Conservation (phyloP, 2,888 invertebrate genomes). For the Caenorhabditis sp. region DNA sequence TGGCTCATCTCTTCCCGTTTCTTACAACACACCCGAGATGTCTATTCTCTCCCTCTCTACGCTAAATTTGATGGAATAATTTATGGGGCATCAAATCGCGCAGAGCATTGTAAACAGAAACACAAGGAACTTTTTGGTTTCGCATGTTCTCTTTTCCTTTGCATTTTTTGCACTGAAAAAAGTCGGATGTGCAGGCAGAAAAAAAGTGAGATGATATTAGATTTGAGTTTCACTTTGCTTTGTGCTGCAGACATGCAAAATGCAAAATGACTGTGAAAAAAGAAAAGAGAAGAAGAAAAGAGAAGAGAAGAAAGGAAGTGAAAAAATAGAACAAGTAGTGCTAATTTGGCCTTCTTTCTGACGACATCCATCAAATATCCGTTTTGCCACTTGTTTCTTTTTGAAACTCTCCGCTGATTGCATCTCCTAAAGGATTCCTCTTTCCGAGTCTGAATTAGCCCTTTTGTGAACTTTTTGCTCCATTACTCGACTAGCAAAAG, state of each 20-base stretch:
- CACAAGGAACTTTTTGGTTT: constrained; percentile 23
- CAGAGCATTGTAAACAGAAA: constrained; percentile 31
- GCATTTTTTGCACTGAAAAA: constrained; percentile 16
- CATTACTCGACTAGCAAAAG: no score
- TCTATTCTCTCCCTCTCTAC: constrained; percentile 20
- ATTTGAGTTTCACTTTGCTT: not conserved
- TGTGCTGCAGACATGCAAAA: constrained; percentile 22
- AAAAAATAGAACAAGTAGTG: constrained; percentile 41
- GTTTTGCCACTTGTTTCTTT: constrained; percentile 36
- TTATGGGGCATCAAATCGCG: constrained; percentile 56
- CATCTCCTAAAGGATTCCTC: not conserved
- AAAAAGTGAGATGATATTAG: constrained; percentile 28
- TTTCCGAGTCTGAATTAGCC: constrained; percentile 41
- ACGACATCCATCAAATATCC: constrained; percentile 44
- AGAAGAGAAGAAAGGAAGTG: not conserved
- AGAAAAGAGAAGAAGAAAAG: constrained; percentile 5
- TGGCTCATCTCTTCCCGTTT: not conserved
- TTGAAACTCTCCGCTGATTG: constrained; percentile 53
- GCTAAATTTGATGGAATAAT: constrained; percentile 59
- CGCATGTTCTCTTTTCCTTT: constrained; percentile 7
- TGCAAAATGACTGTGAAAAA: not conserved
- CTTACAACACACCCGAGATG: not conserved
- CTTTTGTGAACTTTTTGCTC: constrained; percentile 53
- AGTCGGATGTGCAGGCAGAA: not conserved
- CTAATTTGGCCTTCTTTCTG: constrained; percentile 41